Conservation (phyloP, 2,888 invertebrate genomes). For the Drosophila stalkeri region DNA sequence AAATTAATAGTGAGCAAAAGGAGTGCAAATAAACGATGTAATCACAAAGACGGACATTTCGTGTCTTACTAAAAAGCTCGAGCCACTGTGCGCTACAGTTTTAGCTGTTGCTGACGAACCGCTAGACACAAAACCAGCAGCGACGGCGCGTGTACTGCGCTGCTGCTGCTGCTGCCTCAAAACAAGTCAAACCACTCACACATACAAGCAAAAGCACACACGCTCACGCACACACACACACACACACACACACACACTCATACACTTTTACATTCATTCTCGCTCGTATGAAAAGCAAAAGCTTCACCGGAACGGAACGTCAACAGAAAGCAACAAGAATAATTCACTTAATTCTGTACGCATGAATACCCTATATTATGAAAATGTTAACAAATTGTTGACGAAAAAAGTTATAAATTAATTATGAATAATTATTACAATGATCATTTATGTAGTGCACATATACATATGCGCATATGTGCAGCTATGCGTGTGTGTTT, state of each 20-base stretch:
- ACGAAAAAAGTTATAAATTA: background rate
- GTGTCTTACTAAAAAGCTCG: slow-evolving; percentile 19
- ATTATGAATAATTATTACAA: background rate
- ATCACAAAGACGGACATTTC: background rate
- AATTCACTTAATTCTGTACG: slow-evolving; percentile 11
- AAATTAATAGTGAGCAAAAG: background rate
- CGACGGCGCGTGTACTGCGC: slow-evolving; percentile 75
- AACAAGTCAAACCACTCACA: slow-evolving; percentile 78
- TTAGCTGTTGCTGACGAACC: slow-evolving; percentile 59
- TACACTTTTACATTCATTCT: slow-evolving; percentile 33
- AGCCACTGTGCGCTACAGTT: slow-evolving; percentile 70
- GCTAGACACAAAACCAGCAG: slow-evolving; percentile 64
- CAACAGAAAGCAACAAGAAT: slow-evolving; percentile 52
- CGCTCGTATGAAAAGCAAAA: slow-evolving; percentile 60
- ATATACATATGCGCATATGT: background rate
- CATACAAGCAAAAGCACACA: slow-evolving; percentile 36
- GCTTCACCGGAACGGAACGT: slow-evolving; percentile 58
- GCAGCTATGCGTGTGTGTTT: background rate
- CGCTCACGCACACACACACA: slow-evolving; percentile 14
- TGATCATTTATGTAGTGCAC: background rate
- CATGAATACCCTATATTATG: slow-evolving; percentile 32
- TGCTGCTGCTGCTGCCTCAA: slow-evolving; percentile 68
- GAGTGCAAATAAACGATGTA: background rate
- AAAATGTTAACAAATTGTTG: background rate
- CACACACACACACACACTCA: slow-evolving; percentile 10